Conservation (phyloP, 2,797 vertebrate species). For the Sphenodon punctatus region DNA sequence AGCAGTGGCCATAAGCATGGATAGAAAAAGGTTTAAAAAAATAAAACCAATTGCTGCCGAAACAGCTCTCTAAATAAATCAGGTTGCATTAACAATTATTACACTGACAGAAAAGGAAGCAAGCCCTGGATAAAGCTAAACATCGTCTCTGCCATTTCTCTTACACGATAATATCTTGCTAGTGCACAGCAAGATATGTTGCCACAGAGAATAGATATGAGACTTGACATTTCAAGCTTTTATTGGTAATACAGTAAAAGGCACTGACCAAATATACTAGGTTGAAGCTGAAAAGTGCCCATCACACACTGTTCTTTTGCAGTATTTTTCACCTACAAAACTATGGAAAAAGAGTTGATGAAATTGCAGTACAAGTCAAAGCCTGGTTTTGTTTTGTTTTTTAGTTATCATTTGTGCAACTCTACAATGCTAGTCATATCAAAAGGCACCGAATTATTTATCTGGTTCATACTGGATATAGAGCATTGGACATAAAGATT, state of each 20-base stretch:
- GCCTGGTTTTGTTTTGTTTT: too few relatives aligned
- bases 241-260: neutral
- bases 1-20: neutral
- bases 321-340: neutral
- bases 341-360: too few relatives aligned
- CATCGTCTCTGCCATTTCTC: neutral
- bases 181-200: neutral
- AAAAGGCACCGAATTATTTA: too few relatives aligned
- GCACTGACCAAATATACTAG: neutral
- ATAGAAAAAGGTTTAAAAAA: neutral
- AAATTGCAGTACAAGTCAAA: too few relatives aligned
- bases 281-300: neutral
- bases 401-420: too few relatives aligned
- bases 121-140: neutral
- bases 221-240: neutral
- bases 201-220: neutral
- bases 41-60: neutral
- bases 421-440: too few relatives aligned
- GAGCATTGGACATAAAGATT: too few relatives aligned
- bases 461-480: too few relatives aligned
- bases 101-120: neutral
- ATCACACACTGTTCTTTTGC: neutral
- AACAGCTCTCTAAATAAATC: too few relatives aligned
- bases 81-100: neutral
- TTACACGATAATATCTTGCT: neutral